A percentile compares a stretch with the other conserved stretches of the same genome.
phyloP scores from a whole-genome alignment of 2,113 vertebrate genomes.

The Phyllostomus discolor region DNA sequence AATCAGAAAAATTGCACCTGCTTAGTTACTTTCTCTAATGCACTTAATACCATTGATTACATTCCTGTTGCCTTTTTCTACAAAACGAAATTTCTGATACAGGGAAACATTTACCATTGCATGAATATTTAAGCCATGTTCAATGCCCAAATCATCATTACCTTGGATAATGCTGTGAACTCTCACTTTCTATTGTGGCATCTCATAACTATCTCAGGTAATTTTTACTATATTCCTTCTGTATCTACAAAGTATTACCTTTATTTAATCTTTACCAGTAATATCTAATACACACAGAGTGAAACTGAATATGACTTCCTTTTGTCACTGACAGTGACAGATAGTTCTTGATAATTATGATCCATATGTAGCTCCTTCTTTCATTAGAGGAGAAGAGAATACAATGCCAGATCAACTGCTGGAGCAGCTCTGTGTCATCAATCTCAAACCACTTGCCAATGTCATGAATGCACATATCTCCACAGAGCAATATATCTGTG shows the following conservation, averaged over 20 bases:
- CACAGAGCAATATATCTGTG: constrained; percentile 63
- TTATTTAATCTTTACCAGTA: constrained; percentile 35
- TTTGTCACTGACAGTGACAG: constrained; percentile 43
- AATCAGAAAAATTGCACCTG: constrained; percentile 17
- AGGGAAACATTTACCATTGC: background rate
- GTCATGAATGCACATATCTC: constrained; percentile 35
- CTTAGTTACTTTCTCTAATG: background rate
- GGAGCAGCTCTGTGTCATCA: constrained; percentile 51
- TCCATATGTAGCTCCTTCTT: constrained; percentile 42
- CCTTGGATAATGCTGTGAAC: background rate
- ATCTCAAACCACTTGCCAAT: constrained; percentile 50
- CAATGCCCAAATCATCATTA: constrained; percentile 46
- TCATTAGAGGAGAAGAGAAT: constrained; percentile 44
- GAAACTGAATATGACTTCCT: constrained; percentile 27
- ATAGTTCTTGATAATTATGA: constrained; percentile 62
- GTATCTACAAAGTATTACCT: background rate
- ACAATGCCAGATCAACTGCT: constrained; percentile 46
- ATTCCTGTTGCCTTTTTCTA: constrained; percentile 27
- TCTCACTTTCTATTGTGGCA: background rate
- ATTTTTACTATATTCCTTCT: constrained; percentile 18
- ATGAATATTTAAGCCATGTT: background rate
- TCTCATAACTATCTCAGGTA: constrained; percentile 59
- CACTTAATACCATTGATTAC: background rate
- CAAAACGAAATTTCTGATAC: constrained; percentile 17
- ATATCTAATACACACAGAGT: constrained; percentile 23